Evolutionary conservation across 2,888 invertebrate genomes (phyloP).

Genomic region (Latrodectus elegans): DNA sequence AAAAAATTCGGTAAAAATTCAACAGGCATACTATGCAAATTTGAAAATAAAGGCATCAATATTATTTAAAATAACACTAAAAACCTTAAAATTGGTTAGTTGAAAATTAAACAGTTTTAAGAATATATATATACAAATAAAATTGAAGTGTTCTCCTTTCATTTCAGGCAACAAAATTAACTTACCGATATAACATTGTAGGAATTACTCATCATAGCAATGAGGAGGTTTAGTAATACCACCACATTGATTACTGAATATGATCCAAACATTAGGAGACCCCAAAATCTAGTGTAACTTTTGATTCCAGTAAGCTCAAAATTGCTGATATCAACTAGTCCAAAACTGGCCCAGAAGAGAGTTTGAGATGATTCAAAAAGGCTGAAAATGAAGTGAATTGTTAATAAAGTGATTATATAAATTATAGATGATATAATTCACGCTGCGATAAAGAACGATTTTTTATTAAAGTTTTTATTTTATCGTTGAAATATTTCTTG

Average conservation of each 20-base stretch:
- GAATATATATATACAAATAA: no score
- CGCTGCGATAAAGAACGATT: no score
- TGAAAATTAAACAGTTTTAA: no score
- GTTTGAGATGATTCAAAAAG: conserved; percentile 78
- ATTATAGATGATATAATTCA: background rate
- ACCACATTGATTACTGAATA: conserved; percentile 77
- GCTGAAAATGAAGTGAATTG: conserved; percentile 77
- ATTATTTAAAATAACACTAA: no score
- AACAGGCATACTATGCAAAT: no score
- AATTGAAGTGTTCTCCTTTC: no score
- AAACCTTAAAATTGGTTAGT: no score
- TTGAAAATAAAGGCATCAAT: no score
- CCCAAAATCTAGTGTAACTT: conserved; percentile 76
- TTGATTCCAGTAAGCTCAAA: conserved; percentile 74
- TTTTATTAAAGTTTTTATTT: no score
- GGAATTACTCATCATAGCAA: conserved; percentile 79
- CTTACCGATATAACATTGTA: conserved; percentile 81
- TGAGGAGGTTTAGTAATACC: conserved; percentile 78
- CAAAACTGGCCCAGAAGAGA: conserved; percentile 78
- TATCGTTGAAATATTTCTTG: no score
- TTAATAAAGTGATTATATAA: no score
- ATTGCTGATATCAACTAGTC: conserved; percentile 77
- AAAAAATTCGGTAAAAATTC: no score
- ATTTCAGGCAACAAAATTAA: conserved; percentile 42
- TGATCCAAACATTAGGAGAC: conserved; percentile 78